Percentiles rank a stretch among this genome's conserved stretches.
Conservation (phyloP, 2,888 invertebrate genomes). For the Bruchidius siliquastri region DNA sequence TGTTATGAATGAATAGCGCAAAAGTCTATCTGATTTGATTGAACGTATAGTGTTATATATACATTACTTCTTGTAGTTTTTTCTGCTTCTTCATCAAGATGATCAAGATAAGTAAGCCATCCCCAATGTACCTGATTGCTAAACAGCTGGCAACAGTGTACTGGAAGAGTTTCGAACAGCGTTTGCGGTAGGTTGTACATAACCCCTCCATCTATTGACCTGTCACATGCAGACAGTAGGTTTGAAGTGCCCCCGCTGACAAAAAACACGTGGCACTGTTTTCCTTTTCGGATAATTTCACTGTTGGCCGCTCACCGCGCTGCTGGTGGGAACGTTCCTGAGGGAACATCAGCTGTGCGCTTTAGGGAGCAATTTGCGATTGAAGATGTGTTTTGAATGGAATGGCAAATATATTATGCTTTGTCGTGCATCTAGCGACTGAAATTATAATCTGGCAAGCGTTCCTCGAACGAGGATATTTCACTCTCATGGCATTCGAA, state of each 20-base stretch:
- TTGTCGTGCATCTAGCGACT: too few relatives aligned
- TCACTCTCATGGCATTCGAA: too few relatives aligned
- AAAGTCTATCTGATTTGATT: too few relatives aligned
- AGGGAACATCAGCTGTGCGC: not conserved
- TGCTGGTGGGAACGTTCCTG: not conserved
- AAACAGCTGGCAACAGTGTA: not conserved
- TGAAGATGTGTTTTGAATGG: not conserved
- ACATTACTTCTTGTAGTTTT: too few relatives aligned
- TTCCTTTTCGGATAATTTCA: not conserved
- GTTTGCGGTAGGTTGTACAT: not conserved
- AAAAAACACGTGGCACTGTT: not conserved
- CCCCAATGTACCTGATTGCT: not conserved
- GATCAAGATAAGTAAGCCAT: too few relatives aligned
- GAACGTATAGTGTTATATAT: too few relatives aligned
- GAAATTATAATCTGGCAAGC: too few relatives aligned
- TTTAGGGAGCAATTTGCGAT: not conserved
- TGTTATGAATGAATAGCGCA: too few relatives aligned
- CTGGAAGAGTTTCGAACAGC: not conserved
- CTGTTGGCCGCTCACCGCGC: not conserved
- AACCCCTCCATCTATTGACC: not conserved
- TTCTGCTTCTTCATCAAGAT: too few relatives aligned
- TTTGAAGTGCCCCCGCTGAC: not conserved
- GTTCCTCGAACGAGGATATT: too few relatives aligned
- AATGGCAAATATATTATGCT: not conserved
- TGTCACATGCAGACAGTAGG: not conserved